These are phyloP conservation scores for Megathymus violae DNA, from an alignment of 1,140 invertebrate genomes.

Conservation along the genomic window DNA sequence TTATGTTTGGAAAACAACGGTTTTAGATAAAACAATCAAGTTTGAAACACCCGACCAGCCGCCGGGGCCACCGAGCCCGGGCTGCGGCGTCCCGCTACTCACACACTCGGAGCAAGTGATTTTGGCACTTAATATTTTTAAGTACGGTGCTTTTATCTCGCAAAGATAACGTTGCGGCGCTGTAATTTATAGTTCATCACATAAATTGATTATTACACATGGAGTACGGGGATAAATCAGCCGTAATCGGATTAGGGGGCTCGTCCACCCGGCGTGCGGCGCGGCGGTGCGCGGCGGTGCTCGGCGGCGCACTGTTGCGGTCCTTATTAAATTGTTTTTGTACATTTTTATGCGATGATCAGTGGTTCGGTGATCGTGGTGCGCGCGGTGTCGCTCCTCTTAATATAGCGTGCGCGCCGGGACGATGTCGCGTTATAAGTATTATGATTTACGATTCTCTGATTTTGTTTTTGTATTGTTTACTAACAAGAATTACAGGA, in stretches of 20 bases:
- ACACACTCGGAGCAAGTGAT: neutral
- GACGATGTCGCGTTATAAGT: slow-evolving; percentile 1
- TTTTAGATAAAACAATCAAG: slow-evolving; percentile 37
- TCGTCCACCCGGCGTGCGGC: slow-evolving; percentile 30
- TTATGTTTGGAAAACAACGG: no score
- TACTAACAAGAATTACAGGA: no score
- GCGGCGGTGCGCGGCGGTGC: slow-evolving; percentile 35
- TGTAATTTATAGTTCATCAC: slow-evolving; percentile 62
- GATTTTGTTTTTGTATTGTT: no score
- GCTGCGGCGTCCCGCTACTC: neutral
- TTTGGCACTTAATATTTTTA: neutral
- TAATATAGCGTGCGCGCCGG: slow-evolving; percentile 11
- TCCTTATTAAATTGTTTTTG: slow-evolving; percentile 53
- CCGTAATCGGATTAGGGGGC: slow-evolving; percentile 58
- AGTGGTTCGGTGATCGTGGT: slow-evolving; percentile 2
- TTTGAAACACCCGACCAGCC: slow-evolving; percentile 26
- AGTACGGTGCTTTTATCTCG: neutral
- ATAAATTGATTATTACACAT: slow-evolving; percentile 68
- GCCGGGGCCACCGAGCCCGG: slow-evolving; percentile 12
- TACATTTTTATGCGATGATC: slow-evolving; percentile 40
- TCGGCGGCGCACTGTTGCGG: slow-evolving; percentile 43
- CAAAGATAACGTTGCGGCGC: slow-evolving; percentile 29
- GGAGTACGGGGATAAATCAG: slow-evolving; percentile 62
- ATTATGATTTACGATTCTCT: no score
- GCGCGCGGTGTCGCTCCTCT: slow-evolving; percentile 11